Conservation (phyloP, 2,797 vertebrate species). For the Catharus ustulatus region DNA sequence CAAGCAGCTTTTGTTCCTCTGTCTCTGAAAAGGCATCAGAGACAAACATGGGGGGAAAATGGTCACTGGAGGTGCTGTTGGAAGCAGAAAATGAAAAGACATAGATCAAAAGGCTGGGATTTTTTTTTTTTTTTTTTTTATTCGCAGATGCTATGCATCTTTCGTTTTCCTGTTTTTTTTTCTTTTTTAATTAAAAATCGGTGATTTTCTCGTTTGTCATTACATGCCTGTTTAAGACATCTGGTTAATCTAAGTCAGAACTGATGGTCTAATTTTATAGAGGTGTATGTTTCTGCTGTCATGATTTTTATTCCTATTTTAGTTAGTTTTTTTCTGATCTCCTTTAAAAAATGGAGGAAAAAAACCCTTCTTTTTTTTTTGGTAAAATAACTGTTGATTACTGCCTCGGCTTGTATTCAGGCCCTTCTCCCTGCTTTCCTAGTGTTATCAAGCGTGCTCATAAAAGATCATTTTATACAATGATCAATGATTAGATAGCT, state of each 20-base stretch:
- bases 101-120: conserved; percentile 10
- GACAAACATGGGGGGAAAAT: neutral
- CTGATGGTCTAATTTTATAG: conserved; percentile 43
- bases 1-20: conserved; percentile 35
- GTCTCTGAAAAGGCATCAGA: neutral
- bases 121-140: conserved; percentile 30
- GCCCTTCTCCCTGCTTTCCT: neutral
- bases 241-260: conserved; percentile 42
- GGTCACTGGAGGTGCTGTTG: neutral
- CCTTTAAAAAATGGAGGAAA: neutral
- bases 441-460: neutral
- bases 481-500: neutral
- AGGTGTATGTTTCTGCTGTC: conserved; percentile 24
- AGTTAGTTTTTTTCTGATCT: neutral
- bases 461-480: neutral
- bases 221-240: conserved; percentile 25
- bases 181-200: conserved; percentile 12
- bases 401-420: neutral
- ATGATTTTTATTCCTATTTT: conserved; percentile 44
- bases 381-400: neutral
- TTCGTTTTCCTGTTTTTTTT: neutral
- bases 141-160: neutral
- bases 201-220: neutral
- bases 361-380: neutral
- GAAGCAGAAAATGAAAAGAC: neutral